Evolutionary conservation across 2,888 invertebrate species (phyloP).

Genomic region (Bunonema sp.): DNA sequence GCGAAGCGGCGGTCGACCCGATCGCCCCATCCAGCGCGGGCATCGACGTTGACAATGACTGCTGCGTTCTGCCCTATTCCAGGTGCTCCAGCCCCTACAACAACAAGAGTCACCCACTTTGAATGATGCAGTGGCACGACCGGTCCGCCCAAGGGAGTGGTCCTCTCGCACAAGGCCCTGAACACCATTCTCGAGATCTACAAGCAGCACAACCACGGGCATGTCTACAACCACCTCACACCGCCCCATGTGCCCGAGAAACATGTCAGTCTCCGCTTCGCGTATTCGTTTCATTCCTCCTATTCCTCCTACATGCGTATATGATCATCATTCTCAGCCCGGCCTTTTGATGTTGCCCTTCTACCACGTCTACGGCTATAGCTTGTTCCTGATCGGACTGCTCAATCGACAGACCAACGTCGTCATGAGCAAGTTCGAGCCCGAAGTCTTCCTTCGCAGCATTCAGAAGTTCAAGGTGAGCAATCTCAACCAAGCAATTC

Average conservation of each 20-base stretch:
- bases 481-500: neutral
- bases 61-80: conserved; percentile 28
- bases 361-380: conserved; percentile 35
- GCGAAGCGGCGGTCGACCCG: no score
- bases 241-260: no score
- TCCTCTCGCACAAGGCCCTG: conserved; percentile 28
- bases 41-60: conserved; percentile 10
- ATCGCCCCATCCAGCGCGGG: conserved; percentile 8
- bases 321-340: no score
- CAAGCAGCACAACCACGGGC: no score
- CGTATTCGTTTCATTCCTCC: no score
- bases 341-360: conserved; percentile 32
- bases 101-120: neutral
- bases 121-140: conserved; percentile 25
- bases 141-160: conserved; percentile 36
- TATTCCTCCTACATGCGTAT: no score
- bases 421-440: conserved; percentile 28
- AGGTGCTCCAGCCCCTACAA: conserved; percentile 6
- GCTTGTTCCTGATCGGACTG: conserved; percentile 5
- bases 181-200: conserved; percentile 25
- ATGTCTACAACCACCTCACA: no score
- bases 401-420: conserved; percentile 20
- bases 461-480: conserved; percentile 24
- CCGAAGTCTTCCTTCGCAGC: conserved; percentile 19
- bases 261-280: no score